Evolutionary conservation across 2,888 invertebrate genomes (phyloP).

Genomic region (Desoria tigrina): DNA sequence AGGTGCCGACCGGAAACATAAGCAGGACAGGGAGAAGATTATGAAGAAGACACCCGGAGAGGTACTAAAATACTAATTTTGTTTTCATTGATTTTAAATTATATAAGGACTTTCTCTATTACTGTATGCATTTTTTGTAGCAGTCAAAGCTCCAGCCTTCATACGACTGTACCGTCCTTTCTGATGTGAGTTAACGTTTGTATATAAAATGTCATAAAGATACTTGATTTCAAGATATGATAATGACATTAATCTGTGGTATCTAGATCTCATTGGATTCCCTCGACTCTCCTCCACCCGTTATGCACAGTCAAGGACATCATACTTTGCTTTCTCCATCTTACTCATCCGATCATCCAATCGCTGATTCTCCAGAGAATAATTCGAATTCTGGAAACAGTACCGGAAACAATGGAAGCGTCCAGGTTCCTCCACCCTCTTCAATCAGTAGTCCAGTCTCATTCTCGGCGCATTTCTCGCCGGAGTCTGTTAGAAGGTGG

Average conservation of each 20-base stretch:
- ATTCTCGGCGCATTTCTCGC: slow-evolving; percentile 52
- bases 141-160: slow-evolving; percentile 73
- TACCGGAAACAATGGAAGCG: slow-evolving; percentile 23
- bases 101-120: no score
- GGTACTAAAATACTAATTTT: no score
- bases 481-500: slow-evolving; percentile 52
- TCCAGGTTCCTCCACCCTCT: slow-evolving; percentile 4
- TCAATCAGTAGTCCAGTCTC: slow-evolving; percentile 13
- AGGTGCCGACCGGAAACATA: slow-evolving; percentile 94
- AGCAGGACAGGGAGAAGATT: slow-evolving; percentile 93
- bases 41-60: slow-evolving; percentile 78
- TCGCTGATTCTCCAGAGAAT: slow-evolving; percentile 52
- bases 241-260: background rate
- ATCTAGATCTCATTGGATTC: slow-evolving; percentile 66
- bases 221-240: no score
- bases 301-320: slow-evolving; percentile 44
- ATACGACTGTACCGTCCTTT: slow-evolving; percentile 90
- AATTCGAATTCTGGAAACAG: slow-evolving; percentile 40
- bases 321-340: slow-evolving; percentile 47
- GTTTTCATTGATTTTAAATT: no score
- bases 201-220: slow-evolving; percentile 18
- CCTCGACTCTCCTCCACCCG: slow-evolving; percentile 59
- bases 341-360: slow-evolving; percentile 51
- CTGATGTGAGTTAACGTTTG: slow-evolving; percentile 68
- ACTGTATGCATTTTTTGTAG: no score